phyloP scores from a whole-genome alignment of 2,113 vertebrate species.

The Hirundichthys speculiger region DNA sequence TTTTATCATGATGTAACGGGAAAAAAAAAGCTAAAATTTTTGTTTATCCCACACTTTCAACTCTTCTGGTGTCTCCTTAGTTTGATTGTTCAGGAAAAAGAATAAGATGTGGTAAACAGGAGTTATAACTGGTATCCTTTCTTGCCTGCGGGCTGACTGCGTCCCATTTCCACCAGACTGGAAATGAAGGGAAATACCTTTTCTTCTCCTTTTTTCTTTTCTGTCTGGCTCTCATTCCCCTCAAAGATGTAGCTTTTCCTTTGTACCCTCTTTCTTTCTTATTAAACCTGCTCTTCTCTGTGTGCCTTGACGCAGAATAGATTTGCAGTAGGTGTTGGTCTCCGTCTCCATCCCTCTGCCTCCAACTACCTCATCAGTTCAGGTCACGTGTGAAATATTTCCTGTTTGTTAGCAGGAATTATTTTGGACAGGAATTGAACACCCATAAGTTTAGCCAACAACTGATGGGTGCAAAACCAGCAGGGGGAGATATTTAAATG shows the following conservation, averaged over 20 bases:
- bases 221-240: conserved; percentile 10
- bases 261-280: background rate
- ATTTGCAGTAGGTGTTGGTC: too few relatives aligned
- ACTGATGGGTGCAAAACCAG: too few relatives aligned
- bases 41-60: background rate
- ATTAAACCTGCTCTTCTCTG: background rate
- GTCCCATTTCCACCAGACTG: conserved; percentile 43
- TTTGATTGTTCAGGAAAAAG: background rate
- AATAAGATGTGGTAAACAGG: conserved; percentile 14
- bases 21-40: too few relatives aligned
- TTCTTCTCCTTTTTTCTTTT: conserved; percentile 4
- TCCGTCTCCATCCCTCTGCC: too few relatives aligned
- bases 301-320: background rate
- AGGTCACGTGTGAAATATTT: background rate
- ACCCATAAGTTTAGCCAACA: too few relatives aligned
- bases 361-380: too few relatives aligned
- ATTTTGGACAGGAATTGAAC: too few relatives aligned
- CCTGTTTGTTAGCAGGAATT: too few relatives aligned
- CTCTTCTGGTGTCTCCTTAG: background rate
- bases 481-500: too few relatives aligned
- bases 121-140: conserved; percentile 22
- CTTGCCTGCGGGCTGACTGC: conserved; percentile 40
- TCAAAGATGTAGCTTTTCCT: background rate
- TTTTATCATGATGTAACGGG: too few relatives aligned
- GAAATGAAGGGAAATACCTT: conserved; percentile 32